Conservation (phyloP, 2,113 vertebrate genomes). For the Benitochromis conjunctus region DNA sequence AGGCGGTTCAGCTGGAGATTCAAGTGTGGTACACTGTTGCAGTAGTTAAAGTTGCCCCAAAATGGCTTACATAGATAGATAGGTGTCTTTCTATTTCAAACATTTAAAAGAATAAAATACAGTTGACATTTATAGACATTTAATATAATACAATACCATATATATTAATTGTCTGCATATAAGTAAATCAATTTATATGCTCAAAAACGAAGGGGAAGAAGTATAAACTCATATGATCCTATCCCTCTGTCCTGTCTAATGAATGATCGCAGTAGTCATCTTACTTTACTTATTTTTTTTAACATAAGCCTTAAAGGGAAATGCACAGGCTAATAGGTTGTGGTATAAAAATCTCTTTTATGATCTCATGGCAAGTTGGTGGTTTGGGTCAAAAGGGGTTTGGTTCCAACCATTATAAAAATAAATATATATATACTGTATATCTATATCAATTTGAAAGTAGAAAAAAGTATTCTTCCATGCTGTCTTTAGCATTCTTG, state of each 20-base stretch:
- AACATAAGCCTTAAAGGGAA: background rate
- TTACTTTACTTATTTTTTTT: no score
- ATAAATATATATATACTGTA: no score
- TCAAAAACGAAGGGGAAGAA: background rate
- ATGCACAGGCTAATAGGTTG: no score
- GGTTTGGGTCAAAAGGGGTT: background rate
- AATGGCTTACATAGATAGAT: background rate
- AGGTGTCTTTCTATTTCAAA: background rate
- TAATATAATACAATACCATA: background rate
- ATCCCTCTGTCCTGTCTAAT: no score
- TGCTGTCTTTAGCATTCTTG: no score
- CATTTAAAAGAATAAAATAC: background rate
- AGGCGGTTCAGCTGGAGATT: background rate
- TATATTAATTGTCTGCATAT: background rate
- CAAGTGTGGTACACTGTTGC: background rate
- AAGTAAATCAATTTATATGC: background rate
- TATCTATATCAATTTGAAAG: no score
- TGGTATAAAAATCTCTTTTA: background rate
- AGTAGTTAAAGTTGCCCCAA: background rate
- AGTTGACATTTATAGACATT: background rate
- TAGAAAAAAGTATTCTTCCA: no score
- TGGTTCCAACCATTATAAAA: background rate
- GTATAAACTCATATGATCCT: background rate
- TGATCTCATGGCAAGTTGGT: background rate
- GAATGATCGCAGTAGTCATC: no score